These are phyloP conservation scores for Muraenolepis orangiensis DNA, from an alignment of 2,797 vertebrate genomes.

Conservation along the genomic window DNA sequence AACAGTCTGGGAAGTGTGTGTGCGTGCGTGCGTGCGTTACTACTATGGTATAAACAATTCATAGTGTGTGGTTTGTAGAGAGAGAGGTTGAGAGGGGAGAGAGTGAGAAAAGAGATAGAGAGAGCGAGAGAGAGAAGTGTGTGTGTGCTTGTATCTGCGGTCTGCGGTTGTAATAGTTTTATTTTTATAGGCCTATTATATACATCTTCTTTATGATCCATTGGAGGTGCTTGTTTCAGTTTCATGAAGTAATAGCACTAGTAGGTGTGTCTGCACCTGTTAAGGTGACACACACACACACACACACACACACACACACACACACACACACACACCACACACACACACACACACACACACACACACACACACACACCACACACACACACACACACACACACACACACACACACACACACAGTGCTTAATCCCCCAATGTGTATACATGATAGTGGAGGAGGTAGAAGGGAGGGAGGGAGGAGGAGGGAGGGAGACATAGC, in stretches of 20 bases:
- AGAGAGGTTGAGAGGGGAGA: background rate
- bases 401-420: background rate
- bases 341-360: background rate
- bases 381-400: background rate
- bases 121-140: background rate
- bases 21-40: background rate
- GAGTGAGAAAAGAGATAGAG: background rate
- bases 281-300: background rate
- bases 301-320: background rate
- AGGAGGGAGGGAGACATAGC: background rate
- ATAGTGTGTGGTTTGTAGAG: background rate
- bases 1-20: background rate
- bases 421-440: background rate
- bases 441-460: background rate
- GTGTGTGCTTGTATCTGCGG: background rate
- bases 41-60: constrained; percentile 8
- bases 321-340: background rate
- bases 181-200: background rate
- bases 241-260: background rate
- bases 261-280: background rate
- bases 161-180: background rate
- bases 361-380: background rate
- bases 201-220: background rate
- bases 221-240: background rate
- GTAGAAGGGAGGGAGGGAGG: background rate